phyloP scores from a whole-genome alignment of 2,888 invertebrate genomes.

The Drosophila testacea region DNA sequence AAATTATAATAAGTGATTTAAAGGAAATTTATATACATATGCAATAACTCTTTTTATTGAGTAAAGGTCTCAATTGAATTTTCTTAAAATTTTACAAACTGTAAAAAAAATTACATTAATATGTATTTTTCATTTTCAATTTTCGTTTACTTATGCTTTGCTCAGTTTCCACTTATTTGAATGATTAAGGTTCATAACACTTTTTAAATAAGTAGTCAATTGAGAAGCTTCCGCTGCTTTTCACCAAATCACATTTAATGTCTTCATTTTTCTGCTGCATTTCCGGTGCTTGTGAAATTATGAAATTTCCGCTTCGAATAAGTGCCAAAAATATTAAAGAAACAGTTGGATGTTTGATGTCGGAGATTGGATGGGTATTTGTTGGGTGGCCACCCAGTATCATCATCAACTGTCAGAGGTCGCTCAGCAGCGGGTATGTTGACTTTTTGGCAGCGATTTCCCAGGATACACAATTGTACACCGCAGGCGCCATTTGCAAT shows the following conservation, averaged over 20 bases:
- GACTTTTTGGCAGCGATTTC: conserved; percentile 51
- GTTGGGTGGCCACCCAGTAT: conserved; percentile 25
- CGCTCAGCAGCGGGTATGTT: conserved; percentile 44
- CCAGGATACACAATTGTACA: conserved; percentile 35
- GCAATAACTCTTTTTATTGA: neutral
- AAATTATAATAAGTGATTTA: too few species aligned
- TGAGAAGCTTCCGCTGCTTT: conserved; percentile 30
- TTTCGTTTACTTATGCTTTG: neutral
- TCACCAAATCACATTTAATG: conserved; percentile 9
- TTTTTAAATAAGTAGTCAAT: conserved; percentile 32
- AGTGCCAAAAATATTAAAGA: conserved; percentile 56
- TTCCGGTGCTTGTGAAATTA: conserved; percentile 53
- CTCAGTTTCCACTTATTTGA: conserved; percentile 2
- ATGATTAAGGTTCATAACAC: conserved; percentile 2
- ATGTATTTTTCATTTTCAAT: neutral
- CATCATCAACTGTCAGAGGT: conserved; percentile 11
- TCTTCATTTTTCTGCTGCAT: conserved; percentile 54
- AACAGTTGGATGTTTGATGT: conserved; percentile 11
- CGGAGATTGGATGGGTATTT: conserved; percentile 5
- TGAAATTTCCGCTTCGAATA: conserved; percentile 56
- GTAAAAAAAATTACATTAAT: too few species aligned
- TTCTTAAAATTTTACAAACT: too few species aligned
- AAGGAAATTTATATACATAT: neutral
- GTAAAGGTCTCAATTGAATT: too few species aligned
- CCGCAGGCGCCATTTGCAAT: conserved; percentile 60